Evolutionary conservation across 2,113 vertebrate species (phyloP), one percentile per base, ranked within the genome.

Genomic region (Trichomycterus rosablanca): DNA sequence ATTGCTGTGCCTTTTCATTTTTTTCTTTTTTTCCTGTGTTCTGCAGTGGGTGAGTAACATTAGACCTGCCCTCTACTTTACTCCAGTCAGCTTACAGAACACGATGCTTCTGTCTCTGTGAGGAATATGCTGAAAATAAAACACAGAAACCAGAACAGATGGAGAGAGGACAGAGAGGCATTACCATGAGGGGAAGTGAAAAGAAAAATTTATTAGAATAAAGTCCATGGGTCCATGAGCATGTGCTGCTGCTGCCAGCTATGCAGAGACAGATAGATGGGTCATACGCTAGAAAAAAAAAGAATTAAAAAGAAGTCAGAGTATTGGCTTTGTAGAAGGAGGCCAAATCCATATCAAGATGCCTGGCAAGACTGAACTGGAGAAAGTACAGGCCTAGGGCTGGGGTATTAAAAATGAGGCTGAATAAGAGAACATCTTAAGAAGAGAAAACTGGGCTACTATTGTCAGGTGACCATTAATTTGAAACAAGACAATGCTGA

Each of bases 1-100:
- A 82, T 87, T 80, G 83, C 71, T 81, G 81, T 82, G 84, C 76
- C 78, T 63, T 77, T 73, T 62, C 10, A 78, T 63, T 77, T 73
- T 62, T 9, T 51, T 67, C 6, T 66, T 66, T 71, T 77, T 73
- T 30, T 5, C 32, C 24, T 55, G 16, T 10, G 24, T 67, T 19
- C 39, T 43, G 44, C n/a, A 22, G 3, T 30, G 18, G n/a, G 19
- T 18, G 22, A 35, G 11, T 20, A 32, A 42, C 35, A n/a, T 46
- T 35, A 54, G 26, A 14, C 11, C 12, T 7, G n/a, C 15, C 2
- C 20, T 37, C 22, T 15, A 46, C 3, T 37, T 24, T 46, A 35
- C 42, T 37, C 28, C 5, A 39, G 18, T 53, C 37, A 19, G 37
- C 32, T 18, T 23, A 39, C 19, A 28, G 23, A 51, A 44, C 24